phyloP scores from a whole-genome alignment of 2,797 vertebrate species.

The Crypturellus tataupa region DNA sequence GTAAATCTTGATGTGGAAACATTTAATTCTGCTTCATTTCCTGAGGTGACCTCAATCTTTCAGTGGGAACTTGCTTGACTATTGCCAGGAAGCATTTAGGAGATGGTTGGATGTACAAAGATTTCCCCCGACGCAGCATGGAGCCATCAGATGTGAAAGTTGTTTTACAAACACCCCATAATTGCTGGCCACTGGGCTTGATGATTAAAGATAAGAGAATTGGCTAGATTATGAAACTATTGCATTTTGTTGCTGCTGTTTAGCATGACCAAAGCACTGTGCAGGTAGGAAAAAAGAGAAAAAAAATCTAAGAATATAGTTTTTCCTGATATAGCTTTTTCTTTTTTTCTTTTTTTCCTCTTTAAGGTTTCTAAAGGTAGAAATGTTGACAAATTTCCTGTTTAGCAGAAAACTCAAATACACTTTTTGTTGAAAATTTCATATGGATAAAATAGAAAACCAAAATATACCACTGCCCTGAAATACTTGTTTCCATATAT shows the following conservation, averaged over 20 bases:
- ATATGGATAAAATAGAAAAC: neutral
- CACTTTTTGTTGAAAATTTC: neutral
- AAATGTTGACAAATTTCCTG: neutral
- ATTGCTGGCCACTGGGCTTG: neutral
- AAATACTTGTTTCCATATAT: neutral
- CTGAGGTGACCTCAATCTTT: neutral
- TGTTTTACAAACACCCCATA: neutral
- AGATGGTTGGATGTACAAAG: neutral
- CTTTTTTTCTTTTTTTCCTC: neutral
- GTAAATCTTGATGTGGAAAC: constrained; percentile 25
- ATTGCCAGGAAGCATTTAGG: neutral
- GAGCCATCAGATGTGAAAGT: neutral
- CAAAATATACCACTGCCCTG: neutral
- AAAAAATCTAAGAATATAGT: neutral
- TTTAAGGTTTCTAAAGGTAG: neutral
- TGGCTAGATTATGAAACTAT: neutral
- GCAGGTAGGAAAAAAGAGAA: neutral
- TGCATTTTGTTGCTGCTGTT: neutral
- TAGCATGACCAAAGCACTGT: neutral
- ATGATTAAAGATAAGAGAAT: neutral
- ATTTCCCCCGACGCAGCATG: neutral
- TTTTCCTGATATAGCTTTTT: neutral
- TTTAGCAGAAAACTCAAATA: neutral
- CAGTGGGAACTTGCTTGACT: neutral
- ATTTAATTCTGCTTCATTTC: constrained; percentile 39